Evolutionary conservation across 2,888 invertebrate genomes (phyloP).

Genomic region (Cataglyphis albicans): DNA sequence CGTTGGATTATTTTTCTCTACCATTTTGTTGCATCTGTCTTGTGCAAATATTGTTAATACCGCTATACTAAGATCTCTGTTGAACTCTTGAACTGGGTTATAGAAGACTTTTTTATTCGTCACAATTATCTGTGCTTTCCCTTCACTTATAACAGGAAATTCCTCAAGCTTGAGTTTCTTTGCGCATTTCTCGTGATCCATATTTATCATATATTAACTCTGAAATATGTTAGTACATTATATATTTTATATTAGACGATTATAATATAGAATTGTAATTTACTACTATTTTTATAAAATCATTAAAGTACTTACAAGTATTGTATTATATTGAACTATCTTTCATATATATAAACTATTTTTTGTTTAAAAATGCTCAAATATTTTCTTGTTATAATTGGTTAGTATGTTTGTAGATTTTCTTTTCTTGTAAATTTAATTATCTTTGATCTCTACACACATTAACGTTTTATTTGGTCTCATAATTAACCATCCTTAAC

Average conservation of each 20-base stretch:
- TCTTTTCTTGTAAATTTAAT: background rate
- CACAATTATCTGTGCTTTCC: conserved; percentile 92
- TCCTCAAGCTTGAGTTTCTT: conserved; percentile 65
- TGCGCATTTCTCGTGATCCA: conserved; percentile 58
- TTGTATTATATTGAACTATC: background rate
- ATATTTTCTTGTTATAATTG: background rate
- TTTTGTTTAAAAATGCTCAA: background rate
- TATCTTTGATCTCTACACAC: background rate
- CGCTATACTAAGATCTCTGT: conserved; percentile 95
- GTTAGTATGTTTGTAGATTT: background rate
- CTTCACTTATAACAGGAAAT: conserved; percentile 89
- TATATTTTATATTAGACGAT: background rate
- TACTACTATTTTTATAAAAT: conserved; percentile 6
- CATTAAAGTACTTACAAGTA: background rate
- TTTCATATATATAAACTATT: background rate
- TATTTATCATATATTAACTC: conserved; percentile 23
- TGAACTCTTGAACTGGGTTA: conserved; percentile 99
- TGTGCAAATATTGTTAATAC: conserved; percentile 90
- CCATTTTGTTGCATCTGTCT: conserved; percentile 83
- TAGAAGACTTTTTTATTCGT: conserved; percentile 95
- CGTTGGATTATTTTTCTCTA: background rate
- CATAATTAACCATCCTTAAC: no score
- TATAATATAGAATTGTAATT: background rate
- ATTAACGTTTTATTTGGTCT: no score
- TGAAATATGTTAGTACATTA: background rate